Percentiles rank a stretch among this genome's conserved stretches.
These are phyloP conservation scores for Oryzias javanicus DNA, from an alignment of 2,113 vertebrate genomes.

Conservation along the genomic window DNA sequence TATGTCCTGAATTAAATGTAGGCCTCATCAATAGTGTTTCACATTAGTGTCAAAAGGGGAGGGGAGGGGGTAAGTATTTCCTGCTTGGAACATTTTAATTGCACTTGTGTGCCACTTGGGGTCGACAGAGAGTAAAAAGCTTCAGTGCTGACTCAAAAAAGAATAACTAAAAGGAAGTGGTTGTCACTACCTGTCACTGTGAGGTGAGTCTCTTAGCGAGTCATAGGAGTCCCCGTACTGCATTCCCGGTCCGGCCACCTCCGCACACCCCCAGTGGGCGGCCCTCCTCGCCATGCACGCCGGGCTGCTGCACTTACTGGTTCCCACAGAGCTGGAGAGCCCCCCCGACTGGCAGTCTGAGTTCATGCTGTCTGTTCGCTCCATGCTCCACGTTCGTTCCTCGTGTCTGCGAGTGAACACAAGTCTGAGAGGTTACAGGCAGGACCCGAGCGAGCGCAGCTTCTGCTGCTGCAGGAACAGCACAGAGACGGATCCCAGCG, in stretches of 20 bases:
- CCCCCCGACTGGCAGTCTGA: conserved; percentile 95
- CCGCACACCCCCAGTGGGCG: conserved; percentile 84
- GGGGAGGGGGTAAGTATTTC: neutral
- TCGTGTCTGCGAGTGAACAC: conserved; percentile 82
- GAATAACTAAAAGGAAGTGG: neutral
- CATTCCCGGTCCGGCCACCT: conserved; percentile 72
- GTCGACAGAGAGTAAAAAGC: conserved; percentile 25
- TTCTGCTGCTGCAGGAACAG: neutral
- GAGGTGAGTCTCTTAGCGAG: conserved; percentile 93
- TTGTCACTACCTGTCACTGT: conserved; percentile 90
- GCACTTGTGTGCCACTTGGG: conserved; percentile 32
- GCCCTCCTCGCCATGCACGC: conserved; percentile 89
- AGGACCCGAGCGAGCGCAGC: neutral
- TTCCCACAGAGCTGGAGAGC: conserved; percentile 93
- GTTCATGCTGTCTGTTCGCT: conserved; percentile 91
- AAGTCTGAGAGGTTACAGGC: conserved; percentile 33
- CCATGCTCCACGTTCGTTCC: conserved; percentile 97
- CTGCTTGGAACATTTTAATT: neutral
- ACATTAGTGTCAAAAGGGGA: neutral
- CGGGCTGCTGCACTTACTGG: conserved; percentile 98
- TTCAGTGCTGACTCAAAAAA: neutral
- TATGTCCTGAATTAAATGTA: neutral
- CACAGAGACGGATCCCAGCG: too few relatives aligned
- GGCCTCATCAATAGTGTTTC: neutral
- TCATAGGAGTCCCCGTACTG: conserved; percentile 93